phyloP scores from a whole-genome alignment of 2,888 invertebrate species.

The Margaritifera margaritifera region DNA sequence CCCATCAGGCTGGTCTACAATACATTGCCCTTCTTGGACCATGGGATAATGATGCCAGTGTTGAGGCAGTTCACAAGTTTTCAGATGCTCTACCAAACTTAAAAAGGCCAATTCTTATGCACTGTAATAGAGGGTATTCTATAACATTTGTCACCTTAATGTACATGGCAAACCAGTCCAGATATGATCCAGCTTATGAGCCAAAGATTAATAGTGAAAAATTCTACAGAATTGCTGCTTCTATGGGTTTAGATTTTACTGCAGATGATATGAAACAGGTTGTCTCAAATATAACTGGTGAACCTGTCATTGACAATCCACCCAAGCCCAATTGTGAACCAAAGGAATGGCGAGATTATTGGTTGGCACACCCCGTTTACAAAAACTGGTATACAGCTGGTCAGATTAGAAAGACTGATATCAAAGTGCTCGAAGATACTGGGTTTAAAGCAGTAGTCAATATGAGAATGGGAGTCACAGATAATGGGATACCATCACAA shows the following conservation, averaged over 20 bases:
- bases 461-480: conserved; percentile 47
- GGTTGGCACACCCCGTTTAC: conserved; percentile 60
- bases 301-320: conserved; percentile 45
- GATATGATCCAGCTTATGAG: conserved; percentile 40
- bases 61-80: conserved; percentile 53
- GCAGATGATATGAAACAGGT: conserved; percentile 43
- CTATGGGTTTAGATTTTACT: conserved; percentile 60
- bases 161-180: conserved; percentile 54
- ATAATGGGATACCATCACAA: conserved; percentile 50
- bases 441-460: conserved; percentile 60
- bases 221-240: conserved; percentile 52
- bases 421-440: conserved; percentile 42
- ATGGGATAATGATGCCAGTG: conserved; percentile 53
- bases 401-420: conserved; percentile 56
- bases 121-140: conserved; percentile 51
- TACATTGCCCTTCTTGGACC: conserved; percentile 49
- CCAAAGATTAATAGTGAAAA: conserved; percentile 50
- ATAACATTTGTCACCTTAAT: conserved; percentile 56
- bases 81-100: conserved; percentile 26
- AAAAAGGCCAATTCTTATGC: conserved; percentile 44
- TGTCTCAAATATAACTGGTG: conserved; percentile 55
- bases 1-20: conserved; percentile 46
- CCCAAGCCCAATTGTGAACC: conserved; percentile 46
- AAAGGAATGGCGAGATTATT: conserved; percentile 58
- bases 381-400: conserved; percentile 61